A percentile compares a stretch with the other conserved stretches of the same genome.
phyloP scores from a whole-genome alignment of 2,113 vertebrate genomes.

The Carlito syrichta region DNA sequence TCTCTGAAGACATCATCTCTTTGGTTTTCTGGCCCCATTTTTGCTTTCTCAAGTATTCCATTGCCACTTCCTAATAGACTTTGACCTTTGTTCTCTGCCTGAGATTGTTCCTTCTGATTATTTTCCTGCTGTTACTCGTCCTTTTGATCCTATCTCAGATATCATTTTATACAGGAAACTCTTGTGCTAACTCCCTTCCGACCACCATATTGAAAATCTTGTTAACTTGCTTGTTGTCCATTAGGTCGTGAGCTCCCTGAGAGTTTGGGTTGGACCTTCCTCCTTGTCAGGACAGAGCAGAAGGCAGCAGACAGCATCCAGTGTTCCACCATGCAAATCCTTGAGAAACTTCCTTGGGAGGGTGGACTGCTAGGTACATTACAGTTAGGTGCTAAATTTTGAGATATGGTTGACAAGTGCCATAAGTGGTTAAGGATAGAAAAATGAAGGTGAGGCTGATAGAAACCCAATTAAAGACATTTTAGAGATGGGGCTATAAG shows the following conservation, averaged over 20 bases:
- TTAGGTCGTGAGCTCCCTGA: neutral
- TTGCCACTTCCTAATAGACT: rapidly evolving
- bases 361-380: neutral
- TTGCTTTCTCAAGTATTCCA: neutral
- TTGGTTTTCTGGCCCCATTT: neutral
- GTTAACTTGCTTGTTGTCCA: neutral
- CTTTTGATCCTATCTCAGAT: neutral
- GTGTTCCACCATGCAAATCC: rapidly evolving
- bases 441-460: neutral
- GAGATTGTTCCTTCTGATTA: neutral
- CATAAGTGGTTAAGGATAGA: neutral
- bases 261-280: neutral
- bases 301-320: neutral
- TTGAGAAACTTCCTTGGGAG: neutral
- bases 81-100: neutral
- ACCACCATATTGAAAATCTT: neutral
- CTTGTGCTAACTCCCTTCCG: neutral
- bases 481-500: neutral
- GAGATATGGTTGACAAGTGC: neutral
- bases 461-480: neutral
- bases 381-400: neutral
- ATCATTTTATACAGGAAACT: neutral
- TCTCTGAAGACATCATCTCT: neutral
- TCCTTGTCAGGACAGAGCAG: neutral
- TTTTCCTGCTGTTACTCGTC: neutral